A percentile compares a stretch with the other conserved stretches of the same genome.
phyloP scores from a whole-genome alignment of 2,888 invertebrate genomes.

The Thyatira batis region DNA sequence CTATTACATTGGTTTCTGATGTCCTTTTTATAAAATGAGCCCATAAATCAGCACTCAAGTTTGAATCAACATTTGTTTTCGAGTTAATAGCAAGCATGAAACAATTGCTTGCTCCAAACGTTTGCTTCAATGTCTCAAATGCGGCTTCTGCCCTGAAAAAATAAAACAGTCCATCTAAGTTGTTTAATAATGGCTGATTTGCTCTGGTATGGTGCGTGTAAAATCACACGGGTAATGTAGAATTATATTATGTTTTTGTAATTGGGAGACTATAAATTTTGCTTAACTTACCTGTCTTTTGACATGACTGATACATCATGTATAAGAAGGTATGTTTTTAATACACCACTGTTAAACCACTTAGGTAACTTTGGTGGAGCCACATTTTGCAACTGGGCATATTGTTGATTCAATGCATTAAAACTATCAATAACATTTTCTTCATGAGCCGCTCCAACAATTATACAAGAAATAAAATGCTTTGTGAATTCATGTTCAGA shows the following conservation, averaged over 20 bases:
- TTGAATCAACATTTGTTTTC: constrained; percentile 81
- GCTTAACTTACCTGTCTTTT: constrained; percentile 84
- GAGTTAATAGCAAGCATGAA: constrained; percentile 96
- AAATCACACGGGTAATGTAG: too few relatives aligned
- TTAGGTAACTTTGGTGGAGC: constrained; percentile 90
- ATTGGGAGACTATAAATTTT: background rate
- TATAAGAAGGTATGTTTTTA: constrained; percentile 94
- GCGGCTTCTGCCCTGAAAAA: constrained; percentile 89
- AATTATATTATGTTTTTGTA: background rate
- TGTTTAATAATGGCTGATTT: too few relatives aligned
- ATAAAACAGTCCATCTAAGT: too few relatives aligned
- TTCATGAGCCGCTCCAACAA: constrained; percentile 88
- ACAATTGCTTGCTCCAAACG: constrained; percentile 93
- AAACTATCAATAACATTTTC: constrained; percentile 92
- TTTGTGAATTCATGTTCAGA: constrained; percentile 98
- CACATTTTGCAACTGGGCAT: constrained; percentile 89
- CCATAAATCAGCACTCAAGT: constrained; percentile 91
- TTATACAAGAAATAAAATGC: constrained; percentile 92
- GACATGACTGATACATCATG: constrained; percentile 91
- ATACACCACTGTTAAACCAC: constrained; percentile 90
- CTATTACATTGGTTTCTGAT: constrained; percentile 72
- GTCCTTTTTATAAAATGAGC: constrained; percentile 87
- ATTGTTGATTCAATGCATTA: constrained; percentile 89
- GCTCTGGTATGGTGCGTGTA: too few relatives aligned
- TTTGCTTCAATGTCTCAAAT: constrained; percentile 92